A percentile compares a stretch with the other conserved stretches of the same genome.
phyloP scores from a whole-genome alignment of 2,113 vertebrate genomes.

The Synchiropus splendidus region DNA sequence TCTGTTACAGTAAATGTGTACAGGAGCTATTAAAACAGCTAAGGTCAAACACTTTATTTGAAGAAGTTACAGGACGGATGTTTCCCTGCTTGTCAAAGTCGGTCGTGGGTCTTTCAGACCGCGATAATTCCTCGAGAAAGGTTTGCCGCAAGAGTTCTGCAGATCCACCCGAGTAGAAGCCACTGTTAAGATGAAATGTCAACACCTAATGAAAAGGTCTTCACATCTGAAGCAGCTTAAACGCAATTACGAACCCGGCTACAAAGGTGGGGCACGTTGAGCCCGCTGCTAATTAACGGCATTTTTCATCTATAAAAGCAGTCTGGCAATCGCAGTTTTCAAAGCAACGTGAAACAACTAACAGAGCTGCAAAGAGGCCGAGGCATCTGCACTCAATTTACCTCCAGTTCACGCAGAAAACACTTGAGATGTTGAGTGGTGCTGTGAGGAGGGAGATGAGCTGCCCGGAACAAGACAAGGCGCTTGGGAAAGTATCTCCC shows the following conservation, averaged over 20 bases:
- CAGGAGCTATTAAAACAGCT: conserved; percentile 58
- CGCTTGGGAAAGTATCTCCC: too few species aligned
- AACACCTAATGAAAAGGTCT: conserved; percentile 22
- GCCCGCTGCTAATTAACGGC: conserved; percentile 38
- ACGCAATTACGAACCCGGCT: conserved; percentile 4
- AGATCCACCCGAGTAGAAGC: background rate
- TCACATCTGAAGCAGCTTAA: conserved; percentile 34
- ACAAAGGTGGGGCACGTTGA: conserved; percentile 8
- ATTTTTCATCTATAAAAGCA: conserved; percentile 41
- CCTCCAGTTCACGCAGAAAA: conserved; percentile 16
- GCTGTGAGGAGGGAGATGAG: conserved; percentile 8
- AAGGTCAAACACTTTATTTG: conserved; percentile 40
- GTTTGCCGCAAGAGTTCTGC: too few species aligned
- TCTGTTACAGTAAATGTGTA: conserved; percentile 40
- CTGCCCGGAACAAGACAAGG: background rate
- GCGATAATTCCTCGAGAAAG: too few species aligned
- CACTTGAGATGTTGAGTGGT: conserved; percentile 11
- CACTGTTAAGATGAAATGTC: conserved; percentile 11
- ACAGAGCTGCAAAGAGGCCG: conserved; percentile 9
- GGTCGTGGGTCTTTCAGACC: too few species aligned
- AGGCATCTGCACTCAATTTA: conserved; percentile 49
- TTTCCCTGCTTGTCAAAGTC: too few species aligned
- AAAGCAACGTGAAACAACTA: conserved; percentile 33
- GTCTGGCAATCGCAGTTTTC: conserved; percentile 42
- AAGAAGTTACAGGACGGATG: background rate